Conservation (phyloP, 2,797 vertebrate species). For the Mormyrops boulengeri region DNA sequence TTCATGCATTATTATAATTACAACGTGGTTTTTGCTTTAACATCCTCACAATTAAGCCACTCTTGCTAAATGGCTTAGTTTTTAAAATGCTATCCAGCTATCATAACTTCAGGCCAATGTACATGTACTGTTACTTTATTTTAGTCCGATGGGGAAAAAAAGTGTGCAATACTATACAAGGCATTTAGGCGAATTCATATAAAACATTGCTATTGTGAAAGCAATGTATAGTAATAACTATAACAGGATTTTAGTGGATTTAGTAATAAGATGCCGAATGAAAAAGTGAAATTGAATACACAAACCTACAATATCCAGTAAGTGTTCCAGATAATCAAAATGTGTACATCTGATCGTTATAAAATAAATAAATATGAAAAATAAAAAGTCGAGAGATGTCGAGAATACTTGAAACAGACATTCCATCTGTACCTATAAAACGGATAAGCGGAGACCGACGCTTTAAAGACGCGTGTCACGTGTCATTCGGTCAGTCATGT, state of each 20-base stretch:
- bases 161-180: not conserved
- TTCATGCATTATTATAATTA: not conserved
- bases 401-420: not conserved
- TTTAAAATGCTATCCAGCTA: not conserved
- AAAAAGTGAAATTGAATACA: not conserved
- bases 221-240: not conserved
- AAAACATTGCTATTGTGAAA: not conserved
- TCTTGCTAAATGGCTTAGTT: not conserved
- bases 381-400: not conserved
- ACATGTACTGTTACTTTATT: not conserved
- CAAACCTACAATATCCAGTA: not conserved
- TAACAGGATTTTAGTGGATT: not conserved
- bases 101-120: not conserved
- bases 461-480: not conserved
- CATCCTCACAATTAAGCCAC: not conserved
- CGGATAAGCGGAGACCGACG: not conserved
- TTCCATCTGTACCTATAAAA: not conserved
- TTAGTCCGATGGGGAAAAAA: not conserved
- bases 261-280: not conserved
- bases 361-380: not conserved
- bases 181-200: not conserved
- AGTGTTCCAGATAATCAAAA: not conserved
- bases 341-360: not conserved
- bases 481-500: not conserved
- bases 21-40: not conserved